These are phyloP conservation scores for Bufotes viridis DNA, from an alignment of 2,797 vertebrate genomes.

Conservation along the genomic window DNA sequence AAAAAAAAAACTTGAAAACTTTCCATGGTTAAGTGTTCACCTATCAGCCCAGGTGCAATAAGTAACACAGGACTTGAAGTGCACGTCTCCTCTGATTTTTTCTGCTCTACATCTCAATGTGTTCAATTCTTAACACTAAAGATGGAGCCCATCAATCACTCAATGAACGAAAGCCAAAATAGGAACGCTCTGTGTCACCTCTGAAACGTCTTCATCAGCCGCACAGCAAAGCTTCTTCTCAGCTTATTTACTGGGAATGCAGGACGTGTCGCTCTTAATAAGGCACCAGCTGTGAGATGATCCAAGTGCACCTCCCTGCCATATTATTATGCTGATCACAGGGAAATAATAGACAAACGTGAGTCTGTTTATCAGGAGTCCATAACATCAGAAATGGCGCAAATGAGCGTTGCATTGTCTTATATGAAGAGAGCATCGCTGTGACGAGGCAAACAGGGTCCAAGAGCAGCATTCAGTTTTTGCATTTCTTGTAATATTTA, in stretches of 20 bases:
- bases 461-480: background rate
- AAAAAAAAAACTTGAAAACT: background rate
- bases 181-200: background rate
- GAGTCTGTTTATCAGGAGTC: background rate
- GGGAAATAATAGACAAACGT: conserved; percentile 25
- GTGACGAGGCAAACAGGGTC: background rate
- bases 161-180: background rate
- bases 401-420: background rate
- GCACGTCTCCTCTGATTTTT: background rate
- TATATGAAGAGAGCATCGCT: too few relatives aligned
- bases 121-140: background rate
- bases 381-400: conserved; percentile 1
- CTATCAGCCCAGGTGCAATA: background rate
- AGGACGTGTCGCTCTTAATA: conserved; percentile 10
- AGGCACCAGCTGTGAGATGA: background rate
- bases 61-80: background rate
- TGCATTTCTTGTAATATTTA: background rate
- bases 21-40: background rate
- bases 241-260: background rate
- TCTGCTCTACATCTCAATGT: background rate
- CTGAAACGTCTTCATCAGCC: conserved; percentile 40
- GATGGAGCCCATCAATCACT: conserved; percentile 29
- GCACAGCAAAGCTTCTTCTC: background rate
- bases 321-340: background rate
- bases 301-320: conserved; percentile 19